phyloP scores from a whole-genome alignment of 37 sponge, comb jelly and placozoan genomes.

The Theonella swinhoei region DNA sequence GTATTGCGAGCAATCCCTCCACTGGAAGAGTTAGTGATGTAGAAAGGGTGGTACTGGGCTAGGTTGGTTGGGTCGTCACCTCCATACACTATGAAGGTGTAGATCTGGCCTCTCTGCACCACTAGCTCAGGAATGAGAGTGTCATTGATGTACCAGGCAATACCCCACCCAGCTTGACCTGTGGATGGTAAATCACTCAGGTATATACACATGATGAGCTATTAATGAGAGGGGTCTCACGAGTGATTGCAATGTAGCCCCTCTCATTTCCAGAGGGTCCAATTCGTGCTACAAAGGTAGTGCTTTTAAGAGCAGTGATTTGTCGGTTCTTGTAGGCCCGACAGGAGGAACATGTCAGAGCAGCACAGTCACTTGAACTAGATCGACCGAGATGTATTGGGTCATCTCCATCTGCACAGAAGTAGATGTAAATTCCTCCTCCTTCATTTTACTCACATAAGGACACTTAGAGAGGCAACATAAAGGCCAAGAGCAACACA shows the following conservation, averaged over 20 bases:
- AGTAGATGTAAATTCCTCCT: too few species aligned
- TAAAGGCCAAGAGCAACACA: too few species aligned
- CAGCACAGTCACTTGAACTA: background rate
- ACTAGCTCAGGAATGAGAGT: conserved; percentile 67
- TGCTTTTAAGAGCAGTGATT: background rate
- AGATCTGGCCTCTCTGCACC: conserved; percentile 55
- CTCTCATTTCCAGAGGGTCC: conserved; percentile 10
- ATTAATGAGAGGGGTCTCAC: background rate
- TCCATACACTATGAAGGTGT: conserved; percentile 59
- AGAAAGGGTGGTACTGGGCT: conserved; percentile 71
- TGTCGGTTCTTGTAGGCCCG: background rate
- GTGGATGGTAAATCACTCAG: background rate
- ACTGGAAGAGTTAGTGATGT: conserved; percentile 51
- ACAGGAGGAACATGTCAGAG: background rate
- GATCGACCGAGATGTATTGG: background rate
- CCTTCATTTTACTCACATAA: too few species aligned
- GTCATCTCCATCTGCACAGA: too few species aligned
- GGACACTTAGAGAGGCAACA: too few species aligned
- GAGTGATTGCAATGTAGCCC: conserved; percentile 23
- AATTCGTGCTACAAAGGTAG: conserved; percentile 22
- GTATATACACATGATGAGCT: too few species aligned
- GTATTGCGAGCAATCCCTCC: conserved; percentile 33
- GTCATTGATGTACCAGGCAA: conserved; percentile 71
- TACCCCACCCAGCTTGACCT: conserved; percentile 65
- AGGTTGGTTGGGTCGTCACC: conserved; percentile 26